Conservation (phyloP, 1,140 invertebrate species). For the Leptoteleia sp. region DNA sequence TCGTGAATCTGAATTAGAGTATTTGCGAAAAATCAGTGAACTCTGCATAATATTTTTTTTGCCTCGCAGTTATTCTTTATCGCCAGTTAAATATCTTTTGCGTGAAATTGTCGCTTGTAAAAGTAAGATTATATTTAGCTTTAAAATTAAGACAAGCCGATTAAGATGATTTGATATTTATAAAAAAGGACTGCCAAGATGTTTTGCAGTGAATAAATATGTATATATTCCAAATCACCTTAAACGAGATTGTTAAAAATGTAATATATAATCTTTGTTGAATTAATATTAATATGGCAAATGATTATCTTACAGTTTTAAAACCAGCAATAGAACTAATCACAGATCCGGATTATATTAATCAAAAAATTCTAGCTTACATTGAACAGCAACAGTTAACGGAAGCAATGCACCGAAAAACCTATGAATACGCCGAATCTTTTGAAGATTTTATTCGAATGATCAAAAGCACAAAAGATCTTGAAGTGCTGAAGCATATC, state of each 20-base stretch:
- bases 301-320: slow-evolving; percentile 84
- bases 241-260: too few relatives aligned
- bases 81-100: slow-evolving; percentile 88
- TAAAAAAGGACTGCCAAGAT: too few relatives aligned
- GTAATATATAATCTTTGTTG: too few relatives aligned
- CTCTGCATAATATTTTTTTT: slow-evolving; percentile 90
- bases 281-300: neutral
- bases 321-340: slow-evolving; percentile 91
- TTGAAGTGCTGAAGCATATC: slow-evolving; percentile 92
- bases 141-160: too few relatives aligned
- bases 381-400: slow-evolving; percentile 89
- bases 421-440: slow-evolving; percentile 92
- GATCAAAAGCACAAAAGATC: slow-evolving; percentile 89
- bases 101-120: slow-evolving; percentile 91
- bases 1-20: slow-evolving; percentile 88
- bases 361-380: slow-evolving; percentile 91
- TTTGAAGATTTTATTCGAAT: slow-evolving; percentile 94
- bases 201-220: too few relatives aligned
- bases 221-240: too few relatives aligned
- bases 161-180: too few relatives aligned
- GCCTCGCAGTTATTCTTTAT: slow-evolving; percentile 89
- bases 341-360: slow-evolving; percentile 95
- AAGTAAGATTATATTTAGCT: slow-evolving; percentile 82
- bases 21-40: slow-evolving; percentile 90
- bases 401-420: slow-evolving; percentile 89